Evolutionary conservation across 2,113 vertebrate genomes (phyloP).

Genomic region (Amazona vittata): DNA sequence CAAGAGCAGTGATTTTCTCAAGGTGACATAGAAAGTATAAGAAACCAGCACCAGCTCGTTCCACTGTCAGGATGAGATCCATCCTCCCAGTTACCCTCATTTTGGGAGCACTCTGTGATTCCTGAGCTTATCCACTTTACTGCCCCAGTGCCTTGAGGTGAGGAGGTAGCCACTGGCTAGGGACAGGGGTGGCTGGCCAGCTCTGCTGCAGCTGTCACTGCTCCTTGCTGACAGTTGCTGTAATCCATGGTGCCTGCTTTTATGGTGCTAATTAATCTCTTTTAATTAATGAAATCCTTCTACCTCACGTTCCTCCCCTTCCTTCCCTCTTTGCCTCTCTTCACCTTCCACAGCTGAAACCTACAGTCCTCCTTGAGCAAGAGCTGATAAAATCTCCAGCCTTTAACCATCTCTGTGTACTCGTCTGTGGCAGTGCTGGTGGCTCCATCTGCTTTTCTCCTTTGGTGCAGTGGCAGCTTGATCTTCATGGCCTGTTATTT

Average conservation of each 20-base stretch:
- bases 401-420: constrained; percentile 31
- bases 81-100: neutral
- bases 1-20: constrained; percentile 60
- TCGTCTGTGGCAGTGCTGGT: constrained; percentile 16
- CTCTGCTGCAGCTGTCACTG: constrained; percentile 62
- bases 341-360: constrained; percentile 16
- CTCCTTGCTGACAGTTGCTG: constrained; percentile 84
- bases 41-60: constrained; percentile 64
- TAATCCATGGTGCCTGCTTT: constrained; percentile 88
- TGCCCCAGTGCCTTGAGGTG: neutral
- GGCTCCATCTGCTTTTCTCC: constrained; percentile 52
- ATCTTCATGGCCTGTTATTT: constrained; percentile 63
- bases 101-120: neutral
- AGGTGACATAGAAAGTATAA: constrained; percentile 69
- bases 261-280: constrained; percentile 92
- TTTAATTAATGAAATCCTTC: constrained; percentile 92
- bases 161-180: neutral
- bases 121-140: neutral
- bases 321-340: constrained; percentile 57
- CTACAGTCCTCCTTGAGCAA: constrained; percentile 12
- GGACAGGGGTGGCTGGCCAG: neutral
- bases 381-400: constrained; percentile 49
- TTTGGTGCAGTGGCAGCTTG: constrained; percentile 14
- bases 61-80: neutral
- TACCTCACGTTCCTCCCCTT: constrained; percentile 77